These are phyloP conservation scores for Plodia interpunctella DNA, from an alignment of 1,140 invertebrate species.

Conservation along the genomic window DNA sequence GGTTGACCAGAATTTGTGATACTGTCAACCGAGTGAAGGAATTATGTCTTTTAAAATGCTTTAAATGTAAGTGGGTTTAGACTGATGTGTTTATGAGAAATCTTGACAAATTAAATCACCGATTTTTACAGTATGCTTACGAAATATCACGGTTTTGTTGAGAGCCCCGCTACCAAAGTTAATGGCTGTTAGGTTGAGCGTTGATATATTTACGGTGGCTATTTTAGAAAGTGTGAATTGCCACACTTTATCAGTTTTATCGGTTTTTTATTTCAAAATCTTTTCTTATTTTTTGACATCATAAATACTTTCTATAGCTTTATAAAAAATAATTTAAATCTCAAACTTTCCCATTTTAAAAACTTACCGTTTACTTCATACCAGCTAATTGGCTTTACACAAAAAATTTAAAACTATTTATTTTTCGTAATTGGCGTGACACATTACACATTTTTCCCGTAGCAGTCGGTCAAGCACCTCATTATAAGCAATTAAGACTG, in stretches of 20 bases:
- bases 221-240: neutral
- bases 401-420: neutral
- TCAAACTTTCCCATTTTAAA: no score
- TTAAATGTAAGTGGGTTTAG: neutral
- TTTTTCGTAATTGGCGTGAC: neutral
- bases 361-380: no score
- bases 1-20: no score
- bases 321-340: no score
- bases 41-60: constrained; percentile 1
- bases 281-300: no score
- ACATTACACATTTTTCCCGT: neutral
- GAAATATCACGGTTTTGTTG: neutral
- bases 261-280: no score
- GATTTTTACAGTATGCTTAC: neutral
- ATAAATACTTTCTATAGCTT: no score
- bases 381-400: neutral
- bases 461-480: neutral
- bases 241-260: no score
- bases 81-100: neutral
- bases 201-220: neutral
- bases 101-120: neutral
- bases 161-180: neutral
- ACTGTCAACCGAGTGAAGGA: neutral
- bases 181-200: neutral
- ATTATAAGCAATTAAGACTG: constrained; percentile 1